Conservation (phyloP, 2,888 invertebrate genomes). For the Adineta ricciae region DNA sequence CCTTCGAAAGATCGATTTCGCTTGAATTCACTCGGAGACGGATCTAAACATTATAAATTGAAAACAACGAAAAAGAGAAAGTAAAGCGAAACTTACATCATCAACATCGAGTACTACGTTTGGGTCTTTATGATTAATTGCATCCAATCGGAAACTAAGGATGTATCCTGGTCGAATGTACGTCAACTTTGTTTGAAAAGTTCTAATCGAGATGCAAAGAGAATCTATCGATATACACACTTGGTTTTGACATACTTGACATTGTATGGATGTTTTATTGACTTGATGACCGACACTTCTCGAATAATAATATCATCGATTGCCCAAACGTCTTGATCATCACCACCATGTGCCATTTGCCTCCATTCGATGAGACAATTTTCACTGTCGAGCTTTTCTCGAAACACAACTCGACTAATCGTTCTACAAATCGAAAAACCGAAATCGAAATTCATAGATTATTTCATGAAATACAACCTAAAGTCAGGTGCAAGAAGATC, state of each 20-base stretch:
- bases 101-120: neutral
- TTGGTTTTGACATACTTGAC: neutral
- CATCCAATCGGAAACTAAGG: neutral
- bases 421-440: neutral
- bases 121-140: neutral
- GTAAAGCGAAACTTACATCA: neutral
- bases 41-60: neutral
- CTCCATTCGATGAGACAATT: conserved; percentile 5
- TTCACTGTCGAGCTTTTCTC: neutral
- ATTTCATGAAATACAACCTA: neutral
- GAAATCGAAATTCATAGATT: neutral
- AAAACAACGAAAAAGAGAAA: neutral
- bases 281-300: neutral
- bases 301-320: conserved; percentile 12
- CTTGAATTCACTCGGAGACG: neutral
- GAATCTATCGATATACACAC: too few relatives aligned
- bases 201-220: neutral
- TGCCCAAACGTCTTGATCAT: conserved; percentile 19
- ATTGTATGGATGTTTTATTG: neutral
- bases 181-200: neutral
- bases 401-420: neutral
- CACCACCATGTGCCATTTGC: neutral
- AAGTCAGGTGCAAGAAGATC: neutral
- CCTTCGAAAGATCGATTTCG: neutral
- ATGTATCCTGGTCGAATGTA: neutral